Conservation (phyloP, 2,888 invertebrate genomes). For the Phengaris arion region DNA sequence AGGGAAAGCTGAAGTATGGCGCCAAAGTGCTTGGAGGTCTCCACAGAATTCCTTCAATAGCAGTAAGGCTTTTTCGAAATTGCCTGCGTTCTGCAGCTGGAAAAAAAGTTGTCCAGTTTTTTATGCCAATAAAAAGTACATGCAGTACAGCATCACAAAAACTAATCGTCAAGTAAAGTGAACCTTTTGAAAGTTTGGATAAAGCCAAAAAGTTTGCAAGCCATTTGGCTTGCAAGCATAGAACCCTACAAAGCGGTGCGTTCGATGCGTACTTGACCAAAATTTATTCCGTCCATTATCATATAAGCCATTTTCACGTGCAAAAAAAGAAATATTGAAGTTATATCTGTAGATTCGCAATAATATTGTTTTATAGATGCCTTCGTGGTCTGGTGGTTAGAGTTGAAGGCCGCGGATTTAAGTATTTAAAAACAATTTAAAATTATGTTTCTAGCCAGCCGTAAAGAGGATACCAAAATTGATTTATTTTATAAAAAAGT, state of each 20-base stretch:
- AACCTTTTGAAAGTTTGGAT: background rate
- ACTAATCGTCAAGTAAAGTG: too few species aligned
- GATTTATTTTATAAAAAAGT: too few species aligned
- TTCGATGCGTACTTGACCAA: background rate
- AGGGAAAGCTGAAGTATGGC: slow-evolving; percentile 71
- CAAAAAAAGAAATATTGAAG: background rate
- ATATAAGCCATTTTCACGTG: background rate
- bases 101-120: background rate
- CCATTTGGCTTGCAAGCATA: background rate
- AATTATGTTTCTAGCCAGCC: too few species aligned
- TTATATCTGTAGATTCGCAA: background rate
- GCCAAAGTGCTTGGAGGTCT: slow-evolving; percentile 67
- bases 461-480: too few species aligned
- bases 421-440: too few species aligned
- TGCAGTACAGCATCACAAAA: too few species aligned
- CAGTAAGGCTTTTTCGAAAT: slow-evolving; percentile 56
- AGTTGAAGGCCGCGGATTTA: too few species aligned
- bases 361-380: background rate
- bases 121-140: too few species aligned
- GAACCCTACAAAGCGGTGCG: background rate
- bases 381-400: background rate
- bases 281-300: background rate
- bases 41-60: slow-evolving; percentile 58
- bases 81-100: slow-evolving; percentile 60
- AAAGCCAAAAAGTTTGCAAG: too few species aligned